phyloP scores from a whole-genome alignment of 2,113 vertebrate species.

The Chiloscyllium plagiosum region DNA sequence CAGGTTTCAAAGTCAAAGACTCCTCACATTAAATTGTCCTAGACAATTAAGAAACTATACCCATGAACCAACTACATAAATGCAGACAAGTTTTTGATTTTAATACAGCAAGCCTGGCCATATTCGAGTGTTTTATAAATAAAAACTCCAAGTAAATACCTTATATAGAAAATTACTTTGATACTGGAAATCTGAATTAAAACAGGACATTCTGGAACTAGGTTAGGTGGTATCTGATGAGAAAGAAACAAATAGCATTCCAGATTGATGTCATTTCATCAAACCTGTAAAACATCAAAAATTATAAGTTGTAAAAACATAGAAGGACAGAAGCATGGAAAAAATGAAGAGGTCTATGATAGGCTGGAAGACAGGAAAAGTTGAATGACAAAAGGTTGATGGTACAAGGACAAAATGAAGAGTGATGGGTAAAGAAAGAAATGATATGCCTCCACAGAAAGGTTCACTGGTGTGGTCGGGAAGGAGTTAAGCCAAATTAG shows the following conservation, averaged over 20 bases:
- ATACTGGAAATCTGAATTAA: not conserved
- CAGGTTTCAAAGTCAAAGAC: slow-evolving; percentile 10
- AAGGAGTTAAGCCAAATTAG: too few species aligned
- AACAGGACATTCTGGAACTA: not conserved
- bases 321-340: not conserved
- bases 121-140: not conserved
- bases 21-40: not conserved
- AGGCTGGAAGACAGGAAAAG: not conserved
- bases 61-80: not conserved
- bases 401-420: too few species aligned
- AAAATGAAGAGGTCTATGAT: not conserved
- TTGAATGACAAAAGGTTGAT: not conserved
- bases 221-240: not conserved
- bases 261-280: not conserved
- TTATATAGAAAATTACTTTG: not conserved
- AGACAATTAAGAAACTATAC: slow-evolving; percentile 6
- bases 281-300: not conserved
- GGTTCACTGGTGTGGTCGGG: not conserved
- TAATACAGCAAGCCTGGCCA: not conserved
- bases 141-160: not conserved
- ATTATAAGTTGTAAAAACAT: not conserved
- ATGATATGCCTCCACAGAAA: too few species aligned
- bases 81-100: not conserved
- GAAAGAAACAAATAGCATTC: not conserved
- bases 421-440: too few species aligned